Evolutionary conservation across 2,888 invertebrate species (phyloP).

Genomic region (Brassicogethes aeneus): DNA sequence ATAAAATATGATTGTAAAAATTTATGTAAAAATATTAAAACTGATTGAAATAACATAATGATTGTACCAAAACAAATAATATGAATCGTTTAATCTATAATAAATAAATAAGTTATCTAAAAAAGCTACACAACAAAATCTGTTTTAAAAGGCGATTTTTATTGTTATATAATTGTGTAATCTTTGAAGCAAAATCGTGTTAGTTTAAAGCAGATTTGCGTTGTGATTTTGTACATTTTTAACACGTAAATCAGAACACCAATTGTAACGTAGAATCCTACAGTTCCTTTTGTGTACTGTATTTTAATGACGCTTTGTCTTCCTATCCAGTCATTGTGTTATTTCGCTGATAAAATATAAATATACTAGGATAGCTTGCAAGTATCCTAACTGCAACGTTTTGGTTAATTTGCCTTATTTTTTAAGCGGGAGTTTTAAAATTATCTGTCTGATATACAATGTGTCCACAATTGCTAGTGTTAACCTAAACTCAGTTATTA

Average conservation of each 20-base stretch:
- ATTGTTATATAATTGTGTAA: no score
- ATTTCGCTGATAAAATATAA: conserved; percentile 25
- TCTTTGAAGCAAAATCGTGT: no score
- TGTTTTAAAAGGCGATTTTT: no score
- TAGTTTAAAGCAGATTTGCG: no score
- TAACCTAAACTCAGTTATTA: no score
- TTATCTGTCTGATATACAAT: no score
- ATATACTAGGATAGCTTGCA: conserved; percentile 25
- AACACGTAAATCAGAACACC: conserved; percentile 24
- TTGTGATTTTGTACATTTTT: background rate
- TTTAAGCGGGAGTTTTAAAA: no score
- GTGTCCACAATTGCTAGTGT: no score
- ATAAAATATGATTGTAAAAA: conserved; percentile 32
- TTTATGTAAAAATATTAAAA: conserved; percentile 32
- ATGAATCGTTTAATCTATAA: no score
- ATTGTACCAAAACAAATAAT: conserved; percentile 16
- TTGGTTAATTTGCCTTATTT: conserved; percentile 22
- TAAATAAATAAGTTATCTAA: no score
- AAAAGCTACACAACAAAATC: no score
- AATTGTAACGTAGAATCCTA: conserved; percentile 17
- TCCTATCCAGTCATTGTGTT: conserved; percentile 35
- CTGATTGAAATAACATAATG: conserved; percentile 31
- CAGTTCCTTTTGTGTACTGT: conserved; percentile 9
- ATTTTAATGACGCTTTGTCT: conserved; percentile 23
- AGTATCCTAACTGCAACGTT: conserved; percentile 31